Evolutionary conservation across 2,113 vertebrate species (phyloP).

Genomic region (Leiothrix lutea): DNA sequence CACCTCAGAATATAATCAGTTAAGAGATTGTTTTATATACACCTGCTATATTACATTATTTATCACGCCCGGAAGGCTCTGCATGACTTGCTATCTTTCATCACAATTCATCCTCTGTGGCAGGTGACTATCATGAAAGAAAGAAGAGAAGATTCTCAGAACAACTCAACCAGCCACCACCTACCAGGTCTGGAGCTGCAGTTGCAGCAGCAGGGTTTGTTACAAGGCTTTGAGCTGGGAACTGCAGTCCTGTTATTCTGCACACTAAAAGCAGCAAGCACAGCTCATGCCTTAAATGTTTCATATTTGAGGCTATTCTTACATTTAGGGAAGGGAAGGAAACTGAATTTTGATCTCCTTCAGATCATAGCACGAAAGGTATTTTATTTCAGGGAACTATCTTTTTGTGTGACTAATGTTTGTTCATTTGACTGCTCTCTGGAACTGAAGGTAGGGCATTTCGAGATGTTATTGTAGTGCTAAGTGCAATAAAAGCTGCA

Average conservation of each 20-base stretch:
- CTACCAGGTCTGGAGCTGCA: background rate
- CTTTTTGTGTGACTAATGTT: slow-evolving; percentile 8
- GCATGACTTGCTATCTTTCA: background rate
- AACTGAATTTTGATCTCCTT: background rate
- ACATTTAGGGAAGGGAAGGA: background rate
- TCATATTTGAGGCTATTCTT: background rate
- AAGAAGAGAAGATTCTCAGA: background rate
- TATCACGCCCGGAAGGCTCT: background rate
- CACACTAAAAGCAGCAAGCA: background rate
- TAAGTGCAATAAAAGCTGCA: slow-evolving; percentile 48
- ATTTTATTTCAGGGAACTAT: slow-evolving; percentile 26
- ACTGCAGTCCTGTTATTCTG: background rate
- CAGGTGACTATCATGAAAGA: background rate
- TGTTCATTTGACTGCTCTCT: background rate
- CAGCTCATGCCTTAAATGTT: background rate
- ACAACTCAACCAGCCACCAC: background rate
- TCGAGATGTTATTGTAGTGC: slow-evolving; percentile 13
- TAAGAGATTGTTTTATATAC: background rate
- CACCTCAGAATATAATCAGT: background rate
- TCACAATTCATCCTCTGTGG: background rate
- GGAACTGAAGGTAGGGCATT: slow-evolving; percentile 18
- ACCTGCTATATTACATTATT: background rate
- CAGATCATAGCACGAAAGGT: background rate
- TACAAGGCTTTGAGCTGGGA: background rate
- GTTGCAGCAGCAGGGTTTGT: background rate